Evolutionary conservation across 2,113 vertebrate genomes (phyloP), one percentile per base, ranked within the genome.

Genomic region (Myotis brandtii): DNA sequence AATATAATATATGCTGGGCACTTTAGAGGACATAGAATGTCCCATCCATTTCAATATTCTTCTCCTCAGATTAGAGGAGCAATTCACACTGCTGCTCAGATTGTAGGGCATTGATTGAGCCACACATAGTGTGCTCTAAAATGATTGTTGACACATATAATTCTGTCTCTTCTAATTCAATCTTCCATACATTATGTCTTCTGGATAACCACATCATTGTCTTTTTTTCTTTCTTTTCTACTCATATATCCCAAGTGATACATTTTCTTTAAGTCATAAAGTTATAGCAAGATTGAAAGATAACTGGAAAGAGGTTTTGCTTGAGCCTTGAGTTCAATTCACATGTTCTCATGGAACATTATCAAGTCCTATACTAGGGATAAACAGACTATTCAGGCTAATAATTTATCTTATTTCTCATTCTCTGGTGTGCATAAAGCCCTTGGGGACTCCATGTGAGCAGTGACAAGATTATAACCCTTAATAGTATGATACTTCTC

Each of bases 21-120:
- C 1, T 18, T 3, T 12, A 9, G 25, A 59, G 0, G 2, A 6
- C 30, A 18, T n/a, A 6, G 5, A 69, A 13, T 1, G 0, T 21
- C 67, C 3, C 4, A 69, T 30, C 50, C 11, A 46, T 34, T 59
- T 89, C 25, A 80, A 17, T 40, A 9, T 32, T 67, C 30, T 32
- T 66, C 23, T 77, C 12, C 23, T 92, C 18, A 76, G 9, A 34
- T n/a, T 18, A 67, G 0, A 69, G n/a, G 2, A 75, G 1, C 5
- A 67, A 30, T 21, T 66, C 56, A 30, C 3, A 81, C 37, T 59
- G 54, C 14, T 50, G 64, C 20, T 64, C 17, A 46, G 23, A 64
- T 50, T 11, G 54, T 13, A 82, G 5, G 13, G 5, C 18, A 43
- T 2, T 2, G 9, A 48, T 2, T 27, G 32, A 64, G 13, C 14